Evolutionary conservation across 2,113 vertebrate genomes (phyloP).

Genomic region (Lasiurus borealis): DNA sequence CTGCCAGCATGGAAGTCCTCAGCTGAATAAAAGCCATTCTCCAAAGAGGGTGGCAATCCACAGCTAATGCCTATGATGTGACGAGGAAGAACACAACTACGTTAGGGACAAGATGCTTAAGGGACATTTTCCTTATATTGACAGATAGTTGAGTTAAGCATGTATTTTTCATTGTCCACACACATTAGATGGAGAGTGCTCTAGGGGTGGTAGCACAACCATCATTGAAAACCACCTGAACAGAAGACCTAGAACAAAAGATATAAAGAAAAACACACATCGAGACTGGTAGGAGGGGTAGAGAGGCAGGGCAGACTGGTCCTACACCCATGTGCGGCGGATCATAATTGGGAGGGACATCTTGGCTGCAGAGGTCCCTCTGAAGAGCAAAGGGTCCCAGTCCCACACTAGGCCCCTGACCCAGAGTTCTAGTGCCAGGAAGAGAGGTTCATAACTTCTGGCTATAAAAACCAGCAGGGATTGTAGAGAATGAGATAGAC

Average conservation of each 20-base stretch:
- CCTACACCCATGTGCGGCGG: neutral
- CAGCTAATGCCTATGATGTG: conserved; percentile 92
- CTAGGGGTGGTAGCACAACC: neutral
- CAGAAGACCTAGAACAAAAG: neutral
- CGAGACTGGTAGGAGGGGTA: neutral
- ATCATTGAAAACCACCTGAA: neutral
- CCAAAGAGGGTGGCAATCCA: conserved; percentile 91
- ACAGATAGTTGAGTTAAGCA: neutral
- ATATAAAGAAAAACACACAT: neutral
- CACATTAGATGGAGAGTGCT: neutral
- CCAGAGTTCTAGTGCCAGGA: neutral
- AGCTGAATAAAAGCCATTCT: conserved; percentile 93
- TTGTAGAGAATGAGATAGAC: neutral
- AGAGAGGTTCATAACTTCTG: neutral
- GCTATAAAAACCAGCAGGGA: neutral
- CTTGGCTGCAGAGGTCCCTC: neutral
- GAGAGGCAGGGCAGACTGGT: neutral
- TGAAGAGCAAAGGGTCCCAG: neutral
- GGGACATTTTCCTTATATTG: neutral
- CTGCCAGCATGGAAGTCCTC: conserved; percentile 93
- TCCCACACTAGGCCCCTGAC: no score
- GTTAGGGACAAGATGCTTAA: neutral
- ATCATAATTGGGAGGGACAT: neutral
- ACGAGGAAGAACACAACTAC: neutral
- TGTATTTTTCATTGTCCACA: neutral